Evolutionary conservation across 2,888 invertebrate species (phyloP), one percentile per base, ranked within the genome.

Genomic region (Drosophila phalerata): DNA sequence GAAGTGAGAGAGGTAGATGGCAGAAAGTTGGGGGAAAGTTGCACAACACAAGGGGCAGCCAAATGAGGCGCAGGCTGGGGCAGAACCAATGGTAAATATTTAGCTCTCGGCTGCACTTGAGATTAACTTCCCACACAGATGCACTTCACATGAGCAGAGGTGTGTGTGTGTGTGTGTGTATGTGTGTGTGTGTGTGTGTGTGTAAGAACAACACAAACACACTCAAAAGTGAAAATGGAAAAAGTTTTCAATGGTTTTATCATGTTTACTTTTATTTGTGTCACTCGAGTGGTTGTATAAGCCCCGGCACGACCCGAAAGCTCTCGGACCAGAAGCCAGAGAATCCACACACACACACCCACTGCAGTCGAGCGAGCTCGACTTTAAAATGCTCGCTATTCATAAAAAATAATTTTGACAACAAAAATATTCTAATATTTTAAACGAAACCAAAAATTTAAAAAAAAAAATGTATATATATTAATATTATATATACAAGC

Each of bases 161-260:
- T 34, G 34, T 34, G 37, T 38, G 19, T 22, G 52, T 37, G 13
- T 43, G 57, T 45, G 42, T 43, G 43, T n/a, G n/a, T 55, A 38
- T 60, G 40, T 49, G 17, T 55, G 47, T 37, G 40, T 37, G 37
- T 49, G 48, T 52, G 53, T 30, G 65, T 66, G 61, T 56, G 62
- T 75, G 76, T 64, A 66, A 76, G 80, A 79, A 74, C 72, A 84
- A 79, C 77, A 86, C 85, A 86, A 85, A 85, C 85, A 88, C 86
- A 78, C 86, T 85, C 85, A 88, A 85, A 88, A 86, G 88, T 88
- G 85, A 88, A 85, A 85, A 85, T 85, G 88, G 85, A 85, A 85
- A 85, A 85, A 85, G 85, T 85, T 85, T 69, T 88, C 86, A 88
- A 88, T 88, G 85, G 88, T 85, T 88, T 85, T 85, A 78, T 88